phyloP scores from a whole-genome alignment of 2,113 vertebrate genomes.

The Vulpes ferrilata region DNA sequence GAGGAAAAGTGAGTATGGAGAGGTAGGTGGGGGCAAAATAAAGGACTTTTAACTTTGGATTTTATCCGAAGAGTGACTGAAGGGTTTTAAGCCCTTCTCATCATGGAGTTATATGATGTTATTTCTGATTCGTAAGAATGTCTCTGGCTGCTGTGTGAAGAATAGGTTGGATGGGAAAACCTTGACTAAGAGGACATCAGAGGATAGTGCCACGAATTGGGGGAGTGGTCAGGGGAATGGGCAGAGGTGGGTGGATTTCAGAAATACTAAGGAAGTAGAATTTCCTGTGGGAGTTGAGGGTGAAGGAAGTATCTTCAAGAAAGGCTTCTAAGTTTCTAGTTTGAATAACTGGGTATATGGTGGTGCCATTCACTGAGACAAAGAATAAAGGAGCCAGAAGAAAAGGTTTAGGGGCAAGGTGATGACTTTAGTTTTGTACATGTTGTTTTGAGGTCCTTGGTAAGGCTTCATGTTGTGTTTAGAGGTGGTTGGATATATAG shows the following conservation, averaged over 20 bases:
- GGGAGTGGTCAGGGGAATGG: not conserved
- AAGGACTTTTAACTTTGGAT: conserved; percentile 12
- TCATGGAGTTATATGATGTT: not conserved
- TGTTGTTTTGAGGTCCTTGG: not conserved
- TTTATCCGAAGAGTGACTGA: not conserved
- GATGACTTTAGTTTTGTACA: conserved; percentile 25
- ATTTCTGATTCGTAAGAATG: conserved; percentile 4
- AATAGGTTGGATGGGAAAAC: not conserved
- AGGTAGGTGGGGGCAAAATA: not conserved
- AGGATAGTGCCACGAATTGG: not conserved
- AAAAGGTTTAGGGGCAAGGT: not conserved
- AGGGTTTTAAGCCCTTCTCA: conserved; percentile 10
- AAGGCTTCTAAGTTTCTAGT: not conserved
- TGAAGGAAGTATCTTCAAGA: not conserved
- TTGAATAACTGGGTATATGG: not conserved
- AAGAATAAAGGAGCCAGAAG: conserved; percentile 44
- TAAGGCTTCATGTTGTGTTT: not conserved
- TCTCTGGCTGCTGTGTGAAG: not conserved
- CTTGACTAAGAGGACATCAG: not conserved
- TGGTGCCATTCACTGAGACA: not conserved
- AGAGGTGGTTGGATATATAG: not conserved
- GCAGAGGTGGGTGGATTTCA: not conserved
- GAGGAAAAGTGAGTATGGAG: not conserved
- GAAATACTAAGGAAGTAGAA: conserved; percentile 36
- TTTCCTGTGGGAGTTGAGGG: conserved; percentile 19